Conservation (phyloP, 2,797 vertebrate species). For the Cirrhinus molitorella region DNA sequence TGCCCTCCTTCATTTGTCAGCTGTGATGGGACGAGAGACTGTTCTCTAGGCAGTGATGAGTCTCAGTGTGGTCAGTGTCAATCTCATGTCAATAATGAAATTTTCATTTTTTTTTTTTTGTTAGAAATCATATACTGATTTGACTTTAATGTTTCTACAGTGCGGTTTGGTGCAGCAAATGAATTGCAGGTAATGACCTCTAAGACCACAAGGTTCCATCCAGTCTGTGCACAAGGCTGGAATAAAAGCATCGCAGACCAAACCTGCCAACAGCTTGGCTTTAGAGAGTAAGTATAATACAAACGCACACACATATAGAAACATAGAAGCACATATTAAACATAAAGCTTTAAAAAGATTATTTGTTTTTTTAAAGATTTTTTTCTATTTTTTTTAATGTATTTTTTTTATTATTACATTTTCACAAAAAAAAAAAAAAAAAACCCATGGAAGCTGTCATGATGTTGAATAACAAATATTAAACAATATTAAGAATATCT, state of each 20-base stretch:
- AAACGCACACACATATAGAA: neutral
- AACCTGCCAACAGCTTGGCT: constrained; percentile 84
- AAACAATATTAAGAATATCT: neutral
- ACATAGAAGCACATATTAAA: neutral
- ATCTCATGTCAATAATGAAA: neutral
- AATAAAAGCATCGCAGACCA: constrained; percentile 71
- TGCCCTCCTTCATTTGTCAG: constrained; percentile 70
- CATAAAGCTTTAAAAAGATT: neutral
- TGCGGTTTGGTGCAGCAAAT: constrained; percentile 74
- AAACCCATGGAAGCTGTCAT: neutral
- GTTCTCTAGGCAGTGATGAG: constrained; percentile 80
- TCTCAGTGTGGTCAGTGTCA: constrained; percentile 80
- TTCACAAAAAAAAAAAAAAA: neutral
- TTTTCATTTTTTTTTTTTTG: neutral
- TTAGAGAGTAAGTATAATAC: constrained; percentile 71
- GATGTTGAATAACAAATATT: neutral
- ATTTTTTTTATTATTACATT: neutral
- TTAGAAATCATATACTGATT: neutral
- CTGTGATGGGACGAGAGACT: constrained; percentile 80
- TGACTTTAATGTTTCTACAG: constrained; percentile 65
- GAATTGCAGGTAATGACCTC: constrained; percentile 79
- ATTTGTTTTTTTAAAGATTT: neutral
- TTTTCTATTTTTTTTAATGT: too few relatives aligned
- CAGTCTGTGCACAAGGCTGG: constrained; percentile 79
- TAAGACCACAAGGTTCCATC: constrained; percentile 73